Evolutionary conservation across 2,888 invertebrate genomes (phyloP).

Genomic region (Catocala sponsa): DNA sequence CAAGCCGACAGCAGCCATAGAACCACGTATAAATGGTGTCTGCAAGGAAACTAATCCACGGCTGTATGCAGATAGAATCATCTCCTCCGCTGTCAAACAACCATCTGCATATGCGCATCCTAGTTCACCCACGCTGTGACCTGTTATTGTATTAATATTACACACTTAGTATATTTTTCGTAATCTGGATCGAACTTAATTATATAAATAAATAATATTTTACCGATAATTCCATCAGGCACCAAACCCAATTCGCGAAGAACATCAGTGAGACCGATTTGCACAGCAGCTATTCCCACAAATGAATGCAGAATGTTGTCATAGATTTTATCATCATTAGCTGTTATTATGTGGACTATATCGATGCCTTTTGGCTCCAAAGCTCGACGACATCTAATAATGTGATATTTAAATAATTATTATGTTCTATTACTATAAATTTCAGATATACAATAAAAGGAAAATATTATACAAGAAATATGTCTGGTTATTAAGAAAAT

Average conservation of each 20-base stretch:
- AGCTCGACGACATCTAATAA: constrained; percentile 81
- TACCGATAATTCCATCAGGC: constrained; percentile 89
- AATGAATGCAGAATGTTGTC: constrained; percentile 85
- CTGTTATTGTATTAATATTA: constrained; percentile 64
- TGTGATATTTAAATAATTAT: no score
- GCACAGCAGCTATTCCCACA: constrained; percentile 85
- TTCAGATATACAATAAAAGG: no score
- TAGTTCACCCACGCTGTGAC: constrained; percentile 98
- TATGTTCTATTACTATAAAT: no score
- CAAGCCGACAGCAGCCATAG: constrained; percentile 96
- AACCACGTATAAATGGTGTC: constrained; percentile 90
- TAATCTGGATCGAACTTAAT: no score
- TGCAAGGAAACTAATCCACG: constrained; percentile 93
- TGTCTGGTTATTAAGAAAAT: no score
- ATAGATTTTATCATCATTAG: constrained; percentile 84
- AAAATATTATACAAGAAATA: no score
- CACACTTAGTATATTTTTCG: no score
- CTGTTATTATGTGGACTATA: constrained; percentile 90
- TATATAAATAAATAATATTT: constrained; percentile 54
- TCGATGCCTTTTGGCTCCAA: constrained; percentile 90
- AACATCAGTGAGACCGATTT: constrained; percentile 84
- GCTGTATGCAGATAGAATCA: constrained; percentile 94
- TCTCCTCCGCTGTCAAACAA: constrained; percentile 94
- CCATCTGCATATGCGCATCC: constrained; percentile 98
- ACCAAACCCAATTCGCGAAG: constrained; percentile 85